These are phyloP conservation scores for Rhinopomastus cyanomelas DNA, from an alignment of 2,113 vertebrate genomes.

Conservation along the genomic window DNA sequence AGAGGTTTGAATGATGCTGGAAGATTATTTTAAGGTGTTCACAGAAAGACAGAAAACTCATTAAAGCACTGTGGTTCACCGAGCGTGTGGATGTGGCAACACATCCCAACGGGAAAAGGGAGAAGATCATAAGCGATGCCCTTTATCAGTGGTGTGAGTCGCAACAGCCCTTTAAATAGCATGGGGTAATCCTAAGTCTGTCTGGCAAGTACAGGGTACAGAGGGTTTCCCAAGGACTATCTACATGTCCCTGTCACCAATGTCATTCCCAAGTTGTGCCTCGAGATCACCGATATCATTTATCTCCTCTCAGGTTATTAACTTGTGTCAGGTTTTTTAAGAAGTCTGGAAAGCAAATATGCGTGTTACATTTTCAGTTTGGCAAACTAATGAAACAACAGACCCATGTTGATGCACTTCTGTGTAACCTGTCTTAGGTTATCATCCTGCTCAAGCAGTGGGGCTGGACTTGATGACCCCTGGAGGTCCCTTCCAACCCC, in stretches of 20 bases:
- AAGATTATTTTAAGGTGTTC: neutral
- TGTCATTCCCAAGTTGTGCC: neutral
- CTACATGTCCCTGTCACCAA: neutral
- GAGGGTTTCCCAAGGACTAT: constrained; percentile 14
- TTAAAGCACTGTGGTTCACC: fast-evolving
- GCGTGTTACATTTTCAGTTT: neutral
- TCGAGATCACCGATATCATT: neutral
- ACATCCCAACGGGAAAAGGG: neutral
- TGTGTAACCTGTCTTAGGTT: too few species aligned
- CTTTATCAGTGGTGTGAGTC: neutral
- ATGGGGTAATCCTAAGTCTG: constrained; percentile 3
- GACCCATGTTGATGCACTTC: too few species aligned
- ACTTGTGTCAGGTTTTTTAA: neutral
- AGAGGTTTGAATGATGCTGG: neutral
- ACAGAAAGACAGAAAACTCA: neutral
- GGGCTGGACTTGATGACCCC: too few species aligned
- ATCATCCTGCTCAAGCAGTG: too few species aligned
- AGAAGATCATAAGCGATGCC: neutral
- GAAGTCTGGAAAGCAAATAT: neutral
- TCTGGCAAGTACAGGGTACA: neutral
- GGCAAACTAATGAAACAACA: neutral
- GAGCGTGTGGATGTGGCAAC: neutral
- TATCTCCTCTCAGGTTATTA: neutral
- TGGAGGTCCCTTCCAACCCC: too few species aligned
- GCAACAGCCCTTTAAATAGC: constrained; percentile 9